Base-by-base conservation (phyloP, 2,113 vertebrate genomes). In the Galeopterus variegatus region DNA sequence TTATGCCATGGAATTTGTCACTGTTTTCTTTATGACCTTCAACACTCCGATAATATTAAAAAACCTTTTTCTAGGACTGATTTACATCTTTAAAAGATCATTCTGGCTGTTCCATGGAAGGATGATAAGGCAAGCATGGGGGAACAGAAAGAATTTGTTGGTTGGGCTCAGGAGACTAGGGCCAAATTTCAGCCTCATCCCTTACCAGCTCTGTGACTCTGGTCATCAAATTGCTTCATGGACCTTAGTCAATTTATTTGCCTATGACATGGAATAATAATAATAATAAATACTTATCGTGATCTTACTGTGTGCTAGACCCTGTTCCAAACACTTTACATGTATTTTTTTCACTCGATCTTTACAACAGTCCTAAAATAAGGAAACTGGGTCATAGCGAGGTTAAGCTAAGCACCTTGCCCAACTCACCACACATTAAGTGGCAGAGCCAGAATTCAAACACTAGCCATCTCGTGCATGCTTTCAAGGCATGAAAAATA, bases 21-120 rank as follows among this genome's bases (percentile, higher is more conserved):
- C 6, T 90, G 45, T 75, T 93, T 88, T 75, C 50, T 67, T 87
- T 69, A 62, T 76, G 45, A 28, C 19, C 19, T 76, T 96, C 54
- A 77, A 24, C 17, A n/a, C 10, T 70, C 48, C 9, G 76, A 19
- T 88, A 75, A 41, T 64, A 58, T 65, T 88, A 75, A 72, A 67
- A 9, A 1, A 36, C 19, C 76, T 90, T 76, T 91, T 54, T 75
- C 33, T 54, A 23, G 13, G 50, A 92, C 33, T 69, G 36, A 75
- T 54, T 90, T 90, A 58, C 4, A 62, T 67, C 18, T 73, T 83
- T 82, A 48, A 64, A 86, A 96, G 67, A 17, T 41, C 64, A n/a
- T 75, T 67, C 58, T 41, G 41, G 41, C 41, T 41, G 41, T 41
- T 41, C 41, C 41, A 41, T 41, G 41, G 41, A 41, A 41, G 41